Conservation (phyloP, 2,113 vertebrate species). For the Dromaius novaehollandiae region DNA sequence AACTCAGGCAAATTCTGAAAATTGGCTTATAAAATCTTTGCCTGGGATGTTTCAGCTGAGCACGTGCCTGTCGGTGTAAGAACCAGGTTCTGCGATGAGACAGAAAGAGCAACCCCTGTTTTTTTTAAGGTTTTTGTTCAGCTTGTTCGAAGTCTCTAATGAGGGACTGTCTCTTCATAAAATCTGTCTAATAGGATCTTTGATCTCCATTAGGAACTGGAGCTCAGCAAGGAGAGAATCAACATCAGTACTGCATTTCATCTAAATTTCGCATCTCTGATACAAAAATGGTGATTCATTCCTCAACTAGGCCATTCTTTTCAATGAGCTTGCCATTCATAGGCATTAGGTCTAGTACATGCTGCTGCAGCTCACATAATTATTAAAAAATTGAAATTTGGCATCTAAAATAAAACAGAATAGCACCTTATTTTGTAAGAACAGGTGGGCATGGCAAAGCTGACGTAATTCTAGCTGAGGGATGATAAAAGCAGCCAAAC, state of each 20-base stretch:
- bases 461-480: not conserved
- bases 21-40: slow-evolving; percentile 51
- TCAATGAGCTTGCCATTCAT: slow-evolving; percentile 40
- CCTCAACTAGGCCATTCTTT: slow-evolving; percentile 38
- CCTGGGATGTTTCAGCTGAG: slow-evolving; percentile 57
- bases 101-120: slow-evolving; percentile 31
- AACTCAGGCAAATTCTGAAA: slow-evolving; percentile 39
- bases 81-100: slow-evolving; percentile 37
- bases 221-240: slow-evolving; percentile 52
- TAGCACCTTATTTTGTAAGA: not conserved
- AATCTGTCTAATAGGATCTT: slow-evolving; percentile 71
- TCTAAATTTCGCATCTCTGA: not conserved
- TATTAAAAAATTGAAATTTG: slow-evolving; percentile 52
- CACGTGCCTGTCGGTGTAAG: slow-evolving; percentile 39
- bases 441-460: not conserved
- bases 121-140: slow-evolving; percentile 56
- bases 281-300: slow-evolving; percentile 29
- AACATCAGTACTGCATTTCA: slow-evolving; percentile 37
- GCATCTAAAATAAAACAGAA: slow-evolving; percentile 49
- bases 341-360: slow-evolving; percentile 28
- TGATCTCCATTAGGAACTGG: slow-evolving; percentile 67
- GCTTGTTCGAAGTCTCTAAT: slow-evolving; percentile 63
- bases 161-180: slow-evolving; percentile 66
- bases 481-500: not conserved
- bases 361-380: slow-evolving; percentile 25